These are phyloP conservation scores for Odobenus rosmarus DNA, from an alignment of 2,113 vertebrate genomes.

Conservation along the genomic window DNA sequence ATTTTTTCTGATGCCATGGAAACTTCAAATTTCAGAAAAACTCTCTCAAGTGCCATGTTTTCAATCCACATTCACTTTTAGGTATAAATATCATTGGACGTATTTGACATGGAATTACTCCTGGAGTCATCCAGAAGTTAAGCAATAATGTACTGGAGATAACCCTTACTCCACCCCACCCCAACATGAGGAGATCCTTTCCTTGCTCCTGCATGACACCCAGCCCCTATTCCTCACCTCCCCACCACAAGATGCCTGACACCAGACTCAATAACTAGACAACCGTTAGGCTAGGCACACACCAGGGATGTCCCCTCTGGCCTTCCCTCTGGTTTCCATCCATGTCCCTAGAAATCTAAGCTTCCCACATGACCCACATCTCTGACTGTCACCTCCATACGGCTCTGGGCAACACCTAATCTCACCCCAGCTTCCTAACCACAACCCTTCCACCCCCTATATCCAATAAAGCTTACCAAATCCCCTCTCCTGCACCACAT, in stretches of 20 bases:
- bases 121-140: background rate
- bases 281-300: background rate
- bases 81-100: background rate
- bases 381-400: background rate
- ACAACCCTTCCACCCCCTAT: background rate
- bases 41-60: background rate
- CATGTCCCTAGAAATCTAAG: background rate
- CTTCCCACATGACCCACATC: background rate
- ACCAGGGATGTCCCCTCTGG: background rate
- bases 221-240: background rate
- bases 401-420: background rate
- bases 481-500: background rate
- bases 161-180: background rate
- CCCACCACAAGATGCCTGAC: background rate
- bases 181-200: background rate
- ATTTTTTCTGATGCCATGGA: background rate
- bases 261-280: background rate
- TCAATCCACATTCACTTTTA: conserved; percentile 16
- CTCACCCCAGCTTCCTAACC: background rate
- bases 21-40: conserved; percentile 9
- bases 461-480: background rate
- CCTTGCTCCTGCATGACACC: background rate
- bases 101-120: background rate
- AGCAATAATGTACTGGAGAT: background rate
- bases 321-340: background rate